Conservation (phyloP, 2,888 invertebrate genomes). For the Cantharis lateralis region DNA sequence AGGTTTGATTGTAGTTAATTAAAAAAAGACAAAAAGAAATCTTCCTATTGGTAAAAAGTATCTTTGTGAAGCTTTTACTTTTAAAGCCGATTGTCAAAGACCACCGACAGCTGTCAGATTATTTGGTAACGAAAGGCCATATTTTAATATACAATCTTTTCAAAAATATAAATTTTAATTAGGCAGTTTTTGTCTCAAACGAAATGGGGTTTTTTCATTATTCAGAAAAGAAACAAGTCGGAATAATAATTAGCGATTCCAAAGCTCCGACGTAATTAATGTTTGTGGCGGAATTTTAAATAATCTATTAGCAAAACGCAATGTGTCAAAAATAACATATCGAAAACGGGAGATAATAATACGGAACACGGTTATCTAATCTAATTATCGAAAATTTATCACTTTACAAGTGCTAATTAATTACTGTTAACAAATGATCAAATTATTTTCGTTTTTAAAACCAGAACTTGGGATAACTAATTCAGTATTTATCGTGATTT, state of each 20-base stretch:
- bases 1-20: neutral
- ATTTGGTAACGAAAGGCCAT: neutral
- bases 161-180: neutral
- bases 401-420: conserved; percentile 17
- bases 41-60: neutral
- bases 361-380: conserved; percentile 1
- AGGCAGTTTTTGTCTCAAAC: neutral
- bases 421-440: conserved; percentile 8
- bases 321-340: conserved; percentile 1
- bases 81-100: neutral
- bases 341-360: conserved; percentile 4
- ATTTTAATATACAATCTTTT: neutral
- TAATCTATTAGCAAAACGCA: conserved; percentile 1
- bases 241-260: neutral
- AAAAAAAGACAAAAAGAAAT: neutral
- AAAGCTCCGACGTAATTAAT: neutral
- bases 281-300: neutral
- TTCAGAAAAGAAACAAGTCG: neutral
- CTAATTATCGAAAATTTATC: conserved; percentile 13
- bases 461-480: conserved; percentile 9
- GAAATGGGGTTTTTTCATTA: neutral
- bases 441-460: conserved; percentile 10
- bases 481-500: conserved; percentile 15
- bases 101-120: conserved; percentile 1
- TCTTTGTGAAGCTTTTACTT: neutral